Evolutionary conservation across 2,797 vertebrate species (phyloP).

Genomic region (Gymnocypris eckloni): DNA sequence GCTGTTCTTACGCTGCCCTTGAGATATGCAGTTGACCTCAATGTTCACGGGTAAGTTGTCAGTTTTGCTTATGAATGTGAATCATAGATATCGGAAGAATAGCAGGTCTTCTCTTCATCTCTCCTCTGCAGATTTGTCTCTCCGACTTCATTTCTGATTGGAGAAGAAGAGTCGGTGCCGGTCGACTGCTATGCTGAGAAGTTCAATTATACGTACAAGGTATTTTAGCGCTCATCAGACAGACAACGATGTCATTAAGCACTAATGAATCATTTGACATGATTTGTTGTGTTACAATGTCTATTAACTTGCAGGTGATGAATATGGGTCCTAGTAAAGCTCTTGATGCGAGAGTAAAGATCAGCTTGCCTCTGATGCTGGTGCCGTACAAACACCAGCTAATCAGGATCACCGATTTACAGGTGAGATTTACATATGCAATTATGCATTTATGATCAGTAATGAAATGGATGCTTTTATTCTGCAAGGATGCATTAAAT

Average conservation of each 20-base stretch:
- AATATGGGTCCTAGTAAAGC: constrained; percentile 89
- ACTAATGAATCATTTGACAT: constrained; percentile 36
- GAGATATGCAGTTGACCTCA: constrained; percentile 85
- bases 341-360: constrained; percentile 81
- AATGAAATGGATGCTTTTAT: neutral
- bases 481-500: neutral
- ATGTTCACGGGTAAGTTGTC: constrained; percentile 85
- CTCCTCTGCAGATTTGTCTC: constrained; percentile 76
- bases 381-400: constrained; percentile 78
- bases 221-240: constrained; percentile 64
- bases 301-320: constrained; percentile 81
- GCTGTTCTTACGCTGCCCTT: constrained; percentile 80
- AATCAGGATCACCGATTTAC: constrained; percentile 83
- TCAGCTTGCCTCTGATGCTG: constrained; percentile 87
- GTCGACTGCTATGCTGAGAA: constrained; percentile 83
- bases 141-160: constrained; percentile 87
- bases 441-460: neutral
- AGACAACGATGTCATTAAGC: constrained; percentile 22
- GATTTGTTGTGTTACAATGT: constrained; percentile 29
- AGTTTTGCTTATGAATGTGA: neutral
- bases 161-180: constrained; percentile 74
- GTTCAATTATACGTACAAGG: constrained; percentile 87
- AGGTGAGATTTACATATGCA: constrained; percentile 77
- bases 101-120: neutral
- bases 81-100: neutral